These are phyloP conservation scores for Raphicerus campestris DNA, from an alignment of 2,113 vertebrate species.

Conservation along the genomic window DNA sequence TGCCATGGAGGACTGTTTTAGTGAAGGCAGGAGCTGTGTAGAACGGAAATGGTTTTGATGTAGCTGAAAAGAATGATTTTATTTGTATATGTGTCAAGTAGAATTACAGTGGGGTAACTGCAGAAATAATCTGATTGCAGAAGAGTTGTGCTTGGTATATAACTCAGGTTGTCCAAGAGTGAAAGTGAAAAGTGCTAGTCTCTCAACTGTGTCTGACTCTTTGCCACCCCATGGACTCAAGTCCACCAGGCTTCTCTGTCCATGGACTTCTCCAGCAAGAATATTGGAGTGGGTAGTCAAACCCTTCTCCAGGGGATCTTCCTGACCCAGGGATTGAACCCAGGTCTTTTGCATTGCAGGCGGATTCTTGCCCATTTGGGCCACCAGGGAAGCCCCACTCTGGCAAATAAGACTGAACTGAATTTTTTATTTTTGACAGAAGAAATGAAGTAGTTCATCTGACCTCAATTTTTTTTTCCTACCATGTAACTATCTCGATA, in stretches of 20 bases:
- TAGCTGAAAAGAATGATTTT: background rate
- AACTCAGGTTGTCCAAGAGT: background rate
- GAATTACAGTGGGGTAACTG: background rate
- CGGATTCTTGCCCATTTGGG: background rate
- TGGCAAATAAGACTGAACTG: accelerated
- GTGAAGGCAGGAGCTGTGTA: background rate
- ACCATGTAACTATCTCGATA: background rate
- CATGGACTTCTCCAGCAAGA: background rate
- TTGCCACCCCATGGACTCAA: background rate
- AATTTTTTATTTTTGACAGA: background rate
- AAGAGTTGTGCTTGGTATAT: background rate
- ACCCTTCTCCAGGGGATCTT: background rate
- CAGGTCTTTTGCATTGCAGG: background rate
- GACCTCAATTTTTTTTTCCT: background rate
- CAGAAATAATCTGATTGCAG: background rate
- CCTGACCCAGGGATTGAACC: background rate
- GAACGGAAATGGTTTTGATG: background rate
- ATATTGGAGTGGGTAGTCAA: background rate
- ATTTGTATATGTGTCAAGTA: background rate
- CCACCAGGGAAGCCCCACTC: background rate
- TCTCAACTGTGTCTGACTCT: background rate
- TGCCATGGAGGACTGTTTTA: background rate
- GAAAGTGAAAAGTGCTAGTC: background rate
- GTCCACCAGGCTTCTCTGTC: background rate
- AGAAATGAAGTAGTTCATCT: background rate